phyloP scores from a whole-genome alignment of 2,113 vertebrate genomes.

The Eulemur rufifrons region DNA sequence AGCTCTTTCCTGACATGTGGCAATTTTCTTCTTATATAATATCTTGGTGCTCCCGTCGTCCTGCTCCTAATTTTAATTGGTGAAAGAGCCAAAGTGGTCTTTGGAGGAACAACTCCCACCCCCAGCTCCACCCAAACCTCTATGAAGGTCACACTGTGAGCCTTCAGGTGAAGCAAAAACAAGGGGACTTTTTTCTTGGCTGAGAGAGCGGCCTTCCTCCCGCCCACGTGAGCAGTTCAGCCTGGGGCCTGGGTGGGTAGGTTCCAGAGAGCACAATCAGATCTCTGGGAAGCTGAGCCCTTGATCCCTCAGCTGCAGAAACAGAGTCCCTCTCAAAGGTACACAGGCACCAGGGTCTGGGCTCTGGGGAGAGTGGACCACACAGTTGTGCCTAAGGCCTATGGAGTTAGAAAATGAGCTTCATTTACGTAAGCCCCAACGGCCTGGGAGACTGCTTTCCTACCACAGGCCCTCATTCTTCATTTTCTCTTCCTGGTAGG shows the following conservation, averaged over 20 bases:
- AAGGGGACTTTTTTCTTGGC: slow-evolving; percentile 43
- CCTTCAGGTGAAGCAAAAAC: slow-evolving; percentile 43
- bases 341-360: background rate
- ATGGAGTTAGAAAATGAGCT: background rate
- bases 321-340: background rate
- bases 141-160: background rate
- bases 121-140: slow-evolving; percentile 33
- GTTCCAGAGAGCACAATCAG: slow-evolving; percentile 22
- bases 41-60: background rate
- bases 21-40: slow-evolving; percentile 56
- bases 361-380: background rate
- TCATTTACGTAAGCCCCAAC: background rate
- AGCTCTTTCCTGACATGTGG: slow-evolving; percentile 34
- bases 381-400: background rate
- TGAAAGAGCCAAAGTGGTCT: background rate
- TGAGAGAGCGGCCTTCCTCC: slow-evolving; percentile 39
- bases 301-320: background rate
- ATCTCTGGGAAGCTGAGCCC: slow-evolving; percentile 54
- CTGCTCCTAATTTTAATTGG: background rate
- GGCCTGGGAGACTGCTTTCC: background rate
- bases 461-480: background rate
- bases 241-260: slow-evolving; percentile 43
- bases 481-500: background rate
- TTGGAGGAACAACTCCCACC: background rate
- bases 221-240: slow-evolving; percentile 39